These are phyloP conservation scores for Phenganax stokvisi DNA, from an alignment of 92 coral and sea anemone species.

Conservation along the genomic window DNA sequence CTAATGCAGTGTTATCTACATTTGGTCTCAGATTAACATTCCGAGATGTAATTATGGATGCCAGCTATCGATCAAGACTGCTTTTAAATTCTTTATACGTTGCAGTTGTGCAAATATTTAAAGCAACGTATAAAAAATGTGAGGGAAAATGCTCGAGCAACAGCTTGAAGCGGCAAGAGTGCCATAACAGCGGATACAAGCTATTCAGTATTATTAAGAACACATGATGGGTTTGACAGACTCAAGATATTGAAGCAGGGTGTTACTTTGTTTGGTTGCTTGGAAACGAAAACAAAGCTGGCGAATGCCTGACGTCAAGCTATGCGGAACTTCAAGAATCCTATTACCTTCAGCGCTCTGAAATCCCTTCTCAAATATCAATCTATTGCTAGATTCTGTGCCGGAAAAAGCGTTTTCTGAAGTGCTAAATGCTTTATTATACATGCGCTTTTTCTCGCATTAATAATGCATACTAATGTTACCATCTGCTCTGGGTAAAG, in stretches of 20 bases:
- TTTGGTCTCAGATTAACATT: conserved; percentile 30
- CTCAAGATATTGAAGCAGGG: conserved; percentile 34
- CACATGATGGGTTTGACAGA: conserved; percentile 35
- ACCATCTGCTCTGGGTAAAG: conserved; percentile 33
- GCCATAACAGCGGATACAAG: conserved; percentile 7
- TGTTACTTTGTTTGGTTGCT: conserved; percentile 44
- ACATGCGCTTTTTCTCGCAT: conserved; percentile 7
- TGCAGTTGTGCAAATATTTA: not conserved
- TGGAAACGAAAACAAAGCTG: conserved; percentile 33
- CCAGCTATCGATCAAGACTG: conserved; percentile 1
- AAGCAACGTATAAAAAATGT: not conserved
- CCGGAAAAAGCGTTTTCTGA: not conserved
- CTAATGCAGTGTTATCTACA: conserved; percentile 21
- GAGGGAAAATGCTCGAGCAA: not conserved
- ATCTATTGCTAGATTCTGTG: not conserved
- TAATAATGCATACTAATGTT: conserved; percentile 18
- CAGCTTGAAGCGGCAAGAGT: not conserved
- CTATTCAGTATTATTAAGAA: conserved; percentile 25
- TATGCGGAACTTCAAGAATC: not conserved
- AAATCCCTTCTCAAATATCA: not conserved
- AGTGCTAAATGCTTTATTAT: not conserved
- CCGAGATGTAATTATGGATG: conserved; percentile 30
- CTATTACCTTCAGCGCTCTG: conserved; percentile 32
- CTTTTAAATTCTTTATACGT: conserved; percentile 13
- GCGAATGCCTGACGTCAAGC: conserved; percentile 28